Percentiles rank a stretch among this genome's conserved stretches.
Conservation (phyloP, 2,113 vertebrate species). For the Bostrychus sinensis region DNA sequence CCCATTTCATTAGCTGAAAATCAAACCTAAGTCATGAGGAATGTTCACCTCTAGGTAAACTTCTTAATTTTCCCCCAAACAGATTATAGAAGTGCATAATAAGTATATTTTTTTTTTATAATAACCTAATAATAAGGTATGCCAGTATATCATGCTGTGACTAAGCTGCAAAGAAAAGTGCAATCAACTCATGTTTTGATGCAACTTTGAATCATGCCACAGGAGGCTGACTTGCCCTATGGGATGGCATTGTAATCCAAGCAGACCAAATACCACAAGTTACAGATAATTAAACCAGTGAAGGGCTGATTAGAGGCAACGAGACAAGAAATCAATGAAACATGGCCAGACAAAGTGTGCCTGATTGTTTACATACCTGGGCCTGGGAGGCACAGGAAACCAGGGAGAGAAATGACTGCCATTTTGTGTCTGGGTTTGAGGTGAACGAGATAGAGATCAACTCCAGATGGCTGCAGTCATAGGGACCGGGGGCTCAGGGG, state of each 20-base stretch:
- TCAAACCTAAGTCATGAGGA: too few species aligned
- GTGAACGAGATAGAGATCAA: constrained; percentile 67
- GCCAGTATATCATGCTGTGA: too few species aligned
- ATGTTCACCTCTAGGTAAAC: too few species aligned
- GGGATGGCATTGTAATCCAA: constrained; percentile 55
- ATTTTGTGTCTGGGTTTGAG: constrained; percentile 63
- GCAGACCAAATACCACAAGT: constrained; percentile 60
- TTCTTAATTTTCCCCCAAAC: too few species aligned
- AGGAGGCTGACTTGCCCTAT: constrained; percentile 41
- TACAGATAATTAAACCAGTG: constrained; percentile 69
- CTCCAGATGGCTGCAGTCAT: constrained; percentile 73
- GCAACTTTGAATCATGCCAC: constrained; percentile 45
- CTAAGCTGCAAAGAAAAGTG: not conserved
- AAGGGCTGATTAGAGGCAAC: constrained; percentile 69
- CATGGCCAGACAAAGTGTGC: constrained; percentile 66
- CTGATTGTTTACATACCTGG: constrained; percentile 75
- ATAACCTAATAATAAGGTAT: too few species aligned
- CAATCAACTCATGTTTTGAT: constrained; percentile 35
- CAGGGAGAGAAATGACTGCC: constrained; percentile 53
- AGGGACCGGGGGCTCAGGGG: constrained; percentile 55
- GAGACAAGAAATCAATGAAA: constrained; percentile 71
- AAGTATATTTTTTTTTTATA: too few species aligned
- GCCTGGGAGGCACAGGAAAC: constrained; percentile 30
- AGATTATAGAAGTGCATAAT: too few species aligned
- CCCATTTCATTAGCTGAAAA: too few species aligned